Percentiles rank a stretch among this genome's conserved stretches.
Conservation (phyloP, 2,113 vertebrate genomes). For the Saimiri boliviensis region DNA sequence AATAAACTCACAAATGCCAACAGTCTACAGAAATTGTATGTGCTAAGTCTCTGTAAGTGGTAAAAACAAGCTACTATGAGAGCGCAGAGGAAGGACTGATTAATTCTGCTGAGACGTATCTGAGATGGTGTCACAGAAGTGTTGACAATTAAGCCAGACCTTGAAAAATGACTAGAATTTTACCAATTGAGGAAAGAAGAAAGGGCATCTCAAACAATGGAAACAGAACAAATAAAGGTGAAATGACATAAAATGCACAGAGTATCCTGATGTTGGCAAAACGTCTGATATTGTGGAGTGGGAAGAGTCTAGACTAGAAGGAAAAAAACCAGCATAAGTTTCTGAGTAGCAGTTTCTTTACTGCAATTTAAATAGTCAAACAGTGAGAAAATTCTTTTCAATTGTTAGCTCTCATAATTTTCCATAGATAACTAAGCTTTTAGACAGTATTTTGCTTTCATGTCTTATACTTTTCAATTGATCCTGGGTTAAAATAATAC, state of each 20-base stretch:
- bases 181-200: background rate
- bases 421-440: slow-evolving; percentile 12
- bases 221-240: background rate
- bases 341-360: background rate
- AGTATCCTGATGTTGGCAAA: background rate
- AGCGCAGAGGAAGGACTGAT: background rate
- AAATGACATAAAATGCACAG: background rate
- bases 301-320: background rate
- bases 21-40: background rate
- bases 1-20: background rate
- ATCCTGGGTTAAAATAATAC: background rate
- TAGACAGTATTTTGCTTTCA: slow-evolving; percentile 5
- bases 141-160: background rate
- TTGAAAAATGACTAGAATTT: background rate
- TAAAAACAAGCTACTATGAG: background rate
- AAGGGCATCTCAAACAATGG: background rate
- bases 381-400: slow-evolving; percentile 22
- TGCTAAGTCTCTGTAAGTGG: background rate
- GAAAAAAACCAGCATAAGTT: background rate
- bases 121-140: background rate
- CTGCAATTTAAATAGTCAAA: background rate
- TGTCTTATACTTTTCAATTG: slow-evolving; percentile 1
- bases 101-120: background rate
- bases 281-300: background rate
- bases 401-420: background rate